Conservation (phyloP, 2,888 invertebrate species). For the Eudasyphora cyanicolor region DNA sequence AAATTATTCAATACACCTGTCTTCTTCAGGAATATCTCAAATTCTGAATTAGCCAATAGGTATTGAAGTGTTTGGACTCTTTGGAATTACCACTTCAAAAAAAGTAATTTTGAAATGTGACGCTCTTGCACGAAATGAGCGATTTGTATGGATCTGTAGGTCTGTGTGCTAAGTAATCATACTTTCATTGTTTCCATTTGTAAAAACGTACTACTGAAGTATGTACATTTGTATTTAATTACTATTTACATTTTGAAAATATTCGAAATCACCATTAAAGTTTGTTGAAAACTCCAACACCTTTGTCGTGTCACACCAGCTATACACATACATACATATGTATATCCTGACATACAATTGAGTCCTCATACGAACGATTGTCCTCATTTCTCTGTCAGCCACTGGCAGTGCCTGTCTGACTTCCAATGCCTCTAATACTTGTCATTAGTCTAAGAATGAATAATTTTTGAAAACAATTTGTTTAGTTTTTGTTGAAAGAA, state of each 20-base stretch:
- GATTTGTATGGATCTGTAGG: too few species aligned
- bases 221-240: slow-evolving; percentile 19
- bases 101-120: too few species aligned
- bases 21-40: too few species aligned
- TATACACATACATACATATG: background rate
- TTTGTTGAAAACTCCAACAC: slow-evolving; percentile 58
- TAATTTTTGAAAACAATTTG: slow-evolving; percentile 55
- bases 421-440: slow-evolving; percentile 26
- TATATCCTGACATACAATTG: background rate
- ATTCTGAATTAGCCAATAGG: too few species aligned
- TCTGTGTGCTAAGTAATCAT: background rate
- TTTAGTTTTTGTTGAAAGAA: slow-evolving; percentile 44
- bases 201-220: too few species aligned
- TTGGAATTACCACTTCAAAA: background rate
- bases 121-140: too few species aligned
- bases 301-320: slow-evolving; percentile 19
- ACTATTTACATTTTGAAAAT: slow-evolving; percentile 49
- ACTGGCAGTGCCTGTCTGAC: background rate
- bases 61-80: too few species aligned
- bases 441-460: slow-evolving; percentile 62
- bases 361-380: background rate
- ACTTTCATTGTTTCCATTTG: background rate
- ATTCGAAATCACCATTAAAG: slow-evolving; percentile 43
- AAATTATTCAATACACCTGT: too few species aligned
- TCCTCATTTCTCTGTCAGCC: slow-evolving; percentile 10